Evolutionary conservation across 2,113 vertebrate genomes (phyloP).

Genomic region (Callipepla californica): DNA sequence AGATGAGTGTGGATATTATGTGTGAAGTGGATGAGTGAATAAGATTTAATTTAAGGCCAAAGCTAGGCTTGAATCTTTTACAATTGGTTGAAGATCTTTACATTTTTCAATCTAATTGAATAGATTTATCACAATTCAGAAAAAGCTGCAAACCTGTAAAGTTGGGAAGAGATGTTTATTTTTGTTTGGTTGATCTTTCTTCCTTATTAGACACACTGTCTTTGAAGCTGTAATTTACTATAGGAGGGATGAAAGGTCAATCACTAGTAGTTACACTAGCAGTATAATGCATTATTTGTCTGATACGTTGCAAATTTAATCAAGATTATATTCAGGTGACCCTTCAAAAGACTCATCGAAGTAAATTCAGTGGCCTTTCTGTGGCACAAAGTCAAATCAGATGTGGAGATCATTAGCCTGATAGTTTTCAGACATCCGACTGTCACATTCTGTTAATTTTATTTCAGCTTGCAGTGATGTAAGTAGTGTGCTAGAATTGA

Average conservation of each 20-base stretch:
- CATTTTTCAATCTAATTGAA: neutral
- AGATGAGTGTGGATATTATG: neutral
- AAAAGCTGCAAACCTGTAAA: neutral
- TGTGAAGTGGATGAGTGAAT: neutral
- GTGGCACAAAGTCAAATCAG: neutral
- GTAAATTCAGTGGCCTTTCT: neutral
- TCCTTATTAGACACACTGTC: neutral
- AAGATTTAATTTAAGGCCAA: conserved; percentile 18
- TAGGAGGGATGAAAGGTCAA: neutral
- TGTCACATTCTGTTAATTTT: neutral
- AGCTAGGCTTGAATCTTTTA: conserved; percentile 10
- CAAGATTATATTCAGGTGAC: neutral
- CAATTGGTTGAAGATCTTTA: conserved; percentile 17
- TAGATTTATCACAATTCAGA: neutral
- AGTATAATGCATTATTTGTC: neutral
- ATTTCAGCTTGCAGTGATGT: neutral
- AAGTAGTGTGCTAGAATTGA: neutral
- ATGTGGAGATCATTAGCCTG: neutral
- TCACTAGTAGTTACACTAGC: neutral
- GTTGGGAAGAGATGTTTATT: conserved; percentile 5
- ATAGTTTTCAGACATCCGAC: neutral
- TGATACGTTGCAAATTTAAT: neutral
- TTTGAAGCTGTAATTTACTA: conserved; percentile 7
- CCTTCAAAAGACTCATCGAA: neutral
- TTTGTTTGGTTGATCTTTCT: conserved; percentile 13